phyloP scores from a whole-genome alignment of 2,797 vertebrate genomes.

The Diplodus puntazzo region DNA sequence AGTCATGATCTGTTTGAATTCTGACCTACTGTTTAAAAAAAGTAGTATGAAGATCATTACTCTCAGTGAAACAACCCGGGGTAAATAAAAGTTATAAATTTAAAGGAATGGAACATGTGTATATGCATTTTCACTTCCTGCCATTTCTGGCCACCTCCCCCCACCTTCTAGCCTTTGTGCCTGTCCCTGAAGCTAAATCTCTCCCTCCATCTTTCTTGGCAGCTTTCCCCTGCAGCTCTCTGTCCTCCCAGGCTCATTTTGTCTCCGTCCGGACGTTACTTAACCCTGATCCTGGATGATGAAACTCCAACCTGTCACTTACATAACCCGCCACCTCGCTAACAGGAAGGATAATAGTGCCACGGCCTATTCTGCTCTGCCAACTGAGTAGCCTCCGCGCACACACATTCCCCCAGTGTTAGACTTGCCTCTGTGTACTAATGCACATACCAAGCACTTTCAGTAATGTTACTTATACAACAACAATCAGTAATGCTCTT shows the following conservation, averaged over 20 bases:
- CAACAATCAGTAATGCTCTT: conserved; percentile 1
- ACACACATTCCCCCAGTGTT: background rate
- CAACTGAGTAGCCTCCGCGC: conserved; percentile 1
- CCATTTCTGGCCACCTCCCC: background rate
- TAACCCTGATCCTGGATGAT: conserved; percentile 53
- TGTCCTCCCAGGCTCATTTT: conserved; percentile 35
- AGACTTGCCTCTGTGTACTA: background rate
- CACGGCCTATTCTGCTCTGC: conserved; percentile 19
- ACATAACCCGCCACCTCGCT: conserved; percentile 60
- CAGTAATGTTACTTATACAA: background rate
- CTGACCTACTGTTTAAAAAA: too few relatives aligned
- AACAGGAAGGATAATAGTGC: conserved; percentile 26
- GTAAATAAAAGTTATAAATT: background rate
- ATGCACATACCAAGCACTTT: conserved; percentile 9
- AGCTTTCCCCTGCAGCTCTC: conserved; percentile 20
- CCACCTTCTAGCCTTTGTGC: background rate
- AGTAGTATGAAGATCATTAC: background rate
- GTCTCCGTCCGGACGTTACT: conserved; percentile 47
- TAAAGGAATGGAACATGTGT: background rate
- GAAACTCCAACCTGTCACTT: conserved; percentile 71
- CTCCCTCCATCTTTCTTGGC: conserved; percentile 20
- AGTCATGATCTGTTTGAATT: too few relatives aligned
- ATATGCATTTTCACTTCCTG: background rate
- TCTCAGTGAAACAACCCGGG: background rate
- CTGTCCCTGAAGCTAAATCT: conserved; percentile 17